A percentile compares a stretch with the other conserved stretches of the same genome.
phyloP scores from a whole-genome alignment of 1,140 invertebrate species.

The Centruroides sculpturatus region DNA sequence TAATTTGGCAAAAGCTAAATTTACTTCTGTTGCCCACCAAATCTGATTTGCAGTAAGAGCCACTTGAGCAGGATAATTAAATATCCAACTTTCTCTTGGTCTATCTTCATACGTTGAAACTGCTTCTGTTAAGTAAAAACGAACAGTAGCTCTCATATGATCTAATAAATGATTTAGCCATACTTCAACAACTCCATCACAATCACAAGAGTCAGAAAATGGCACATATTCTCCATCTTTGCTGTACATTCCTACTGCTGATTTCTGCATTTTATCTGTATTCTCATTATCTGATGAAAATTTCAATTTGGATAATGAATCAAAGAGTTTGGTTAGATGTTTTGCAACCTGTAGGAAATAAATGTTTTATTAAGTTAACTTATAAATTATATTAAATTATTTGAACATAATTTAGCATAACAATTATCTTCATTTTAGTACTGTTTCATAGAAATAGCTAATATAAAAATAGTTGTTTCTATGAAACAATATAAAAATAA shows the following conservation, averaged over 20 bases:
- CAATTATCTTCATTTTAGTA: no score
- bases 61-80: conserved; percentile 87
- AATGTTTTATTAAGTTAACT: no score
- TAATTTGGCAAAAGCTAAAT: conserved; percentile 65
- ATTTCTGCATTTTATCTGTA: conserved; percentile 37
- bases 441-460: no score
- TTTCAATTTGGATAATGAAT: conserved; percentile 78
- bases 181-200: conserved; percentile 69
- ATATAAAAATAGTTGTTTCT: no score
- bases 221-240: conserved; percentile 90
- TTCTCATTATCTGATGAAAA: conserved; percentile 40
- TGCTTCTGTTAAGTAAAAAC: conserved; percentile 64
- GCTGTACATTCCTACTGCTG: conserved; percentile 68
- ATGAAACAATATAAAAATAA: no score
- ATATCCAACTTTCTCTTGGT: conserved; percentile 84
- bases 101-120: conserved; percentile 84
- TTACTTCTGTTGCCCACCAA: conserved; percentile 94
- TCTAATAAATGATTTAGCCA: conserved; percentile 79
- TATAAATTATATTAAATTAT: no score
- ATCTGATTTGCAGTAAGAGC: conserved; percentile 90
- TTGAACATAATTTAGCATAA: no score
- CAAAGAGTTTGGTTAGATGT: conserved; percentile 89
- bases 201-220: conserved; percentile 58
- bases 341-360: conserved; percentile 30
- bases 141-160: conserved; percentile 47